A percentile compares a stretch with the other conserved stretches of the same genome.
Conservation (phyloP, 2,113 vertebrate genomes). For the Galemys pyrenaicus region DNA sequence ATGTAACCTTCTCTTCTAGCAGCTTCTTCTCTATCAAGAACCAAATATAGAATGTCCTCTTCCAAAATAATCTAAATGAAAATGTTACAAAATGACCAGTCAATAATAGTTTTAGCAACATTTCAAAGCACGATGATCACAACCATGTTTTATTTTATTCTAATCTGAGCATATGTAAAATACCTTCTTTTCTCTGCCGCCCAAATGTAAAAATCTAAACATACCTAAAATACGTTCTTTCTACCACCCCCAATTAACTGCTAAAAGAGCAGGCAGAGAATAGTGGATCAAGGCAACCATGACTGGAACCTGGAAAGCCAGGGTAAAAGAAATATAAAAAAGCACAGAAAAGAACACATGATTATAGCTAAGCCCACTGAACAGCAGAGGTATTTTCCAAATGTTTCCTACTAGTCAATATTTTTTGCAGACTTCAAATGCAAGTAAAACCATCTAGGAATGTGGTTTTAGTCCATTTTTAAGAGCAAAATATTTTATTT, state of each 20-base stretch:
- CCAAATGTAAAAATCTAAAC: neutral
- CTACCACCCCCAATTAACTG: neutral
- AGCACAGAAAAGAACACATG: constrained; percentile 3
- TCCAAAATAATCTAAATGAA: constrained; percentile 30
- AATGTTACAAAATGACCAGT: constrained; percentile 30
- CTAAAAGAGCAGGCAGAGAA: neutral
- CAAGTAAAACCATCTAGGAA: constrained; percentile 21
- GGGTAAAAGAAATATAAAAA: neutral
- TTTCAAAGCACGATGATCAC: constrained; percentile 19
- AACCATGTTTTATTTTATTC: constrained; percentile 31
- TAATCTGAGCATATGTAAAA: neutral
- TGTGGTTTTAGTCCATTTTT: neutral
- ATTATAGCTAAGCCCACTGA: neutral
- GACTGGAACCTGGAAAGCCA: neutral
- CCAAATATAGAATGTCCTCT: neutral
- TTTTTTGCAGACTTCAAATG: neutral
- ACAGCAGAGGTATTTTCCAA: constrained; percentile 26
- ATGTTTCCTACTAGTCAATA: constrained; percentile 18
- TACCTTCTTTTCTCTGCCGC: neutral
- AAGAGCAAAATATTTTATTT: constrained; percentile 3
- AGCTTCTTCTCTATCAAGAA: neutral
- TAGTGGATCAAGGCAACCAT: neutral
- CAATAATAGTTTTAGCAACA: neutral
- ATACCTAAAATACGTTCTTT: neutral
- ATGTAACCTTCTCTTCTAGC: neutral